These are phyloP conservation scores for Rugalucina vietnamica DNA, from an alignment of 2,888 invertebrate species.

Conservation along the genomic window DNA sequence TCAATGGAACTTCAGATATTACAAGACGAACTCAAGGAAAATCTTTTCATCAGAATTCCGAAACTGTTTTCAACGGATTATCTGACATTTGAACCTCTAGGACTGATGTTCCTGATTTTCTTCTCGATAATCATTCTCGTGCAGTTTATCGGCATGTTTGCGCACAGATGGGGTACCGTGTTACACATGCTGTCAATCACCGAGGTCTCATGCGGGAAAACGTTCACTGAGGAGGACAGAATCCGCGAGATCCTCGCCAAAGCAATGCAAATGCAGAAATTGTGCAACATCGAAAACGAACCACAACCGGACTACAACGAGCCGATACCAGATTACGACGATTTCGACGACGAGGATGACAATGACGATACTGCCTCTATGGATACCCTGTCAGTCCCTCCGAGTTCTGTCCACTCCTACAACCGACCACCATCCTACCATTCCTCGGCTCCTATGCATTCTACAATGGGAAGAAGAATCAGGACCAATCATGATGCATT, in stretches of 20 bases:
- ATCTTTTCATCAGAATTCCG: constrained; percentile 72
- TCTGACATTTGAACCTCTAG: constrained; percentile 86
- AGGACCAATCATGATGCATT: constrained; percentile 60
- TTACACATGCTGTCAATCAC: constrained; percentile 98
- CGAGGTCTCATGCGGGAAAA: constrained; percentile 86
- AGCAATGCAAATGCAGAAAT: constrained; percentile 72
- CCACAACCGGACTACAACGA: constrained; percentile 75
- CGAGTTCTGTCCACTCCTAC: constrained; percentile 41
- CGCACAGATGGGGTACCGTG: constrained; percentile 98
- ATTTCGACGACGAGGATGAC: constrained; percentile 60
- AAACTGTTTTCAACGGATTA: constrained; percentile 58
- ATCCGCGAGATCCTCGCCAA: constrained; percentile 71
- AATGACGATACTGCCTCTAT: constrained; percentile 53
- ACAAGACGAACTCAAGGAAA: constrained; percentile 88
- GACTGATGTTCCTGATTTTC: constrained; percentile 97
- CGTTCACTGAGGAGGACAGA: constrained; percentile 71
- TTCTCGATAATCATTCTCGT: constrained; percentile 98
- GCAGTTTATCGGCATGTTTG: constrained; percentile 98
- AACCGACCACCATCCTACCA: constrained; percentile 69
- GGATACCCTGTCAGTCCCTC: constrained; percentile 50
- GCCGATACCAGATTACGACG: constrained; percentile 68
- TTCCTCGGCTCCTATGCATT: constrained; percentile 41
- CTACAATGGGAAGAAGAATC: constrained; percentile 27
- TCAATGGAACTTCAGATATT: constrained; percentile 97
- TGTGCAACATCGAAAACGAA: constrained; percentile 75